Conservation (phyloP, 2,888 invertebrate species). For the Invenusta paracnida region DNA sequence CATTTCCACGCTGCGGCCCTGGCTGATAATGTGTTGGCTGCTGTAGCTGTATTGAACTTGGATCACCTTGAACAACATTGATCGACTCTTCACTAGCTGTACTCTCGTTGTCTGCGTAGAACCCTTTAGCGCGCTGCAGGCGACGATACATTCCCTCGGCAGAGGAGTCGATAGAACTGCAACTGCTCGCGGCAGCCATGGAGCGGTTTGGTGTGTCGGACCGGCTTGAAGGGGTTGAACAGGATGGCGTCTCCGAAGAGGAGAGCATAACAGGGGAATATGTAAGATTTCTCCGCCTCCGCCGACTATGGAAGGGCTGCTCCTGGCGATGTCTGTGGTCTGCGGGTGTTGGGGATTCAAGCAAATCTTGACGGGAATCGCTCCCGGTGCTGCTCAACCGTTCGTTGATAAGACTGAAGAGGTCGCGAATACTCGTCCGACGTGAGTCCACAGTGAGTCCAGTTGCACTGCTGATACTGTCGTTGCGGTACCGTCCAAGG, state of each 20-base stretch:
- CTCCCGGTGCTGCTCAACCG: neutral
- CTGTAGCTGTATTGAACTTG: no score
- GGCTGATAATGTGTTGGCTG: neutral
- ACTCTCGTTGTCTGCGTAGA: slow-evolving; percentile 8
- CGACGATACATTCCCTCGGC: neutral
- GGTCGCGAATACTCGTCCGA: neutral
- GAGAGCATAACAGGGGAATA: neutral
- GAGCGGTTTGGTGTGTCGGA: neutral
- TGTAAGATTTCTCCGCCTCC: no score
- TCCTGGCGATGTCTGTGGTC: no score
- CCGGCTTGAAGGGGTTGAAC: neutral
- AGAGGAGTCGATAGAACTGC: neutral
- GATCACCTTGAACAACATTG: no score
- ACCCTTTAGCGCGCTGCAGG: neutral
- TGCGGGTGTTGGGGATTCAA: neutral
- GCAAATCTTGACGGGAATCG: neutral
- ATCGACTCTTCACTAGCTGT: neutral
- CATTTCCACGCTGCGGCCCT: neutral
- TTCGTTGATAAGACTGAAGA: neutral
- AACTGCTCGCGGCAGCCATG: neutral
- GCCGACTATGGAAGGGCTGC: neutral
- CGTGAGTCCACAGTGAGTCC: neutral
- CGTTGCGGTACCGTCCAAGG: neutral
- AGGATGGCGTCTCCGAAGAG: neutral
- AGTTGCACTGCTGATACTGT: neutral